Evolutionary conservation across 2,113 vertebrate genomes (phyloP), one percentile per base, ranked within the genome.

Genomic region (Eptatretus burgeri): DNA sequence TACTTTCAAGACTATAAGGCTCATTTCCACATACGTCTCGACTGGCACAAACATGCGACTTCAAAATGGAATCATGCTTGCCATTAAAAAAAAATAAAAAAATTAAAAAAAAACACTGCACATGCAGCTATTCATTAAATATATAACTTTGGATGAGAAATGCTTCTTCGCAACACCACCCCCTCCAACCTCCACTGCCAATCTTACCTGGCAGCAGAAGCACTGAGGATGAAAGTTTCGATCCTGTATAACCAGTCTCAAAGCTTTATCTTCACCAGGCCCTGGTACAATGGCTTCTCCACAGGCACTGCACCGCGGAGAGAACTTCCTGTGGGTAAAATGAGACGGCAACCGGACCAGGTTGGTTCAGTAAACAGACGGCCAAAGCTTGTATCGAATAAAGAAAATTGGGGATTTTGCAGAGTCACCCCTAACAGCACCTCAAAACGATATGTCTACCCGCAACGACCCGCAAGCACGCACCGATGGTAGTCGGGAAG

Each of bases 141-240:
- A 7, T 41, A 41, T 5, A 41, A 41, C 3, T 41, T 41, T 5
- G 27, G 3, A 41, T 41, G 3, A 41, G 7, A 41, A 41, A 7
- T 41, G 27, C 27, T 41, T 41, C 27, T 7, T 41, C 27, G 3
- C 27, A 5, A n/a, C 27, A 41, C 27, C 27, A 41, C 7, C 27
- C 27, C n/a, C n/a, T n/a, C n/a, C 27, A 41, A 41, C 27, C n/a
- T n/a, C n/a, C 27, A 41, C 3, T 7, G 27, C 27, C 27, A 41
- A 41, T 41, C 27, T 56, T 18, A 56, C 53, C 53, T 56, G 53
- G 53, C 53, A 56, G 17, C 53, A 56, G 53, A 56, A 56, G 53
- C 53, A 56, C 14, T 56, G 53, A 56, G 53, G 53, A 56, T 56
- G 53, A 18, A 56, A 56, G 53, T 56, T 14, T 56, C 17, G 14